Evolutionary conservation across 2,113 vertebrate species (phyloP).

Genomic region (Hypocryptadius cinnamomeus): DNA sequence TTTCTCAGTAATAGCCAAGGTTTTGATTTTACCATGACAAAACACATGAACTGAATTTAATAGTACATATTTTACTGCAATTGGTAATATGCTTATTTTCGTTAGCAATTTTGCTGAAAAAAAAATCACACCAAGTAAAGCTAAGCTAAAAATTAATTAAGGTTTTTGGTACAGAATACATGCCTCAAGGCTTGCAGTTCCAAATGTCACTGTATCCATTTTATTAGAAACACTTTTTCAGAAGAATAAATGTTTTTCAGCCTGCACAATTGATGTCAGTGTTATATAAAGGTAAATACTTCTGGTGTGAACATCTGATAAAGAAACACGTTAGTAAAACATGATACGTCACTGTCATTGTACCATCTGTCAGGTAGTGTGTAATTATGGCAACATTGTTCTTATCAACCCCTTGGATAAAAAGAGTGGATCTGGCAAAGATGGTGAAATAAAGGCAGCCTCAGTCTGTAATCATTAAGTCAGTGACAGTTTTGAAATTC

Average conservation of each 20-base stretch:
- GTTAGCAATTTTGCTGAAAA: background rate
- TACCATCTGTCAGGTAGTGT: conserved; percentile 11
- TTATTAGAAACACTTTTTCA: background rate
- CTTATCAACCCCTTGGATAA: background rate
- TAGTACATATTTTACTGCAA: background rate
- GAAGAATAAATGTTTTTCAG: background rate
- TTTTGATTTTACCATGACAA: background rate
- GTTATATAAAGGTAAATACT: conserved; percentile 13
- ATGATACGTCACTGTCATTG: background rate
- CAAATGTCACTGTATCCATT: background rate
- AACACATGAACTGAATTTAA: background rate
- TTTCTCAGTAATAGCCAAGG: background rate
- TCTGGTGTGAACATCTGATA: background rate
- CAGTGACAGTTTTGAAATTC: background rate
- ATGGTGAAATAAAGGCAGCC: background rate
- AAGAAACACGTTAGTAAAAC: background rate
- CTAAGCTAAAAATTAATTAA: background rate
- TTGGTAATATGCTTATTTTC: background rate
- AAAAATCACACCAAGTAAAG: background rate
- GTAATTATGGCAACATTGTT: background rate
- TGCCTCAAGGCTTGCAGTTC: background rate
- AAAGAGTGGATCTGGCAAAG: background rate
- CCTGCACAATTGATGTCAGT: background rate
- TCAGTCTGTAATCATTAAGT: background rate
- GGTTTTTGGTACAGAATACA: background rate